Evolutionary conservation across 2,888 invertebrate genomes (phyloP).

Genomic region (Melieria picta): DNA sequence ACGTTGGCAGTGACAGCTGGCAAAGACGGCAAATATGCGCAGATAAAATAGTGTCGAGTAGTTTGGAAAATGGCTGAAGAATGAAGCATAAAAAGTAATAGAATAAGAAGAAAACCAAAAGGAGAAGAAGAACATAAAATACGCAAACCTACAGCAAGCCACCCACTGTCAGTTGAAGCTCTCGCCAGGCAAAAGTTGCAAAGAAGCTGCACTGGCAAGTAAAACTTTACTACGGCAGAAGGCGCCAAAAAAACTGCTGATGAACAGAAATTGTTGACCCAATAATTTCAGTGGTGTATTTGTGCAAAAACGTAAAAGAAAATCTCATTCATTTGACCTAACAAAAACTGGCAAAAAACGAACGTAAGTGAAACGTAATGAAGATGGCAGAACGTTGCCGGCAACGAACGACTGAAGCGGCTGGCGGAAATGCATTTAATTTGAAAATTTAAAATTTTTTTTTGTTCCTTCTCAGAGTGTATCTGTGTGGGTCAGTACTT

Average conservation of each 20-base stretch:
- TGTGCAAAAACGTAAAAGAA: background rate
- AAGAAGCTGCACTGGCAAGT: too few species aligned
- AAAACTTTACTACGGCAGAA: too few species aligned
- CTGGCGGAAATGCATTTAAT: background rate
- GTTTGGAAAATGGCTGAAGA: background rate
- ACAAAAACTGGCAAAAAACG: too few species aligned
- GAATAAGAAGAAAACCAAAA: background rate
- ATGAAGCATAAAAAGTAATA: slow-evolving; percentile 5
- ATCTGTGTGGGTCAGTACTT: background rate
- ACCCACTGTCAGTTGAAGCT: too few species aligned
- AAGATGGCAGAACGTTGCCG: background rate
- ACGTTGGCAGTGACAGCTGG: slow-evolving; percentile 2
- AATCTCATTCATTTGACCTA: background rate
- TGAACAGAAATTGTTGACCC: slow-evolving; percentile 25
- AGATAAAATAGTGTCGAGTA: too few species aligned
- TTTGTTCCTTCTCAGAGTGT: background rate
- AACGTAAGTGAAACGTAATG: too few species aligned
- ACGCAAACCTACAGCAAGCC: too few species aligned
- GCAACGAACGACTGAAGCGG: background rate
- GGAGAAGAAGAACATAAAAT: background rate
- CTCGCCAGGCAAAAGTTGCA: too few species aligned
- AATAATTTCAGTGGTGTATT: slow-evolving; percentile 8
- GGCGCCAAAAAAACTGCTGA: background rate
- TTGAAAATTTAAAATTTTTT: background rate
- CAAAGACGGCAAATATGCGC: too few species aligned